phyloP scores from a whole-genome alignment of 2,888 invertebrate species.

The Phragmatobia fuliginosa region DNA sequence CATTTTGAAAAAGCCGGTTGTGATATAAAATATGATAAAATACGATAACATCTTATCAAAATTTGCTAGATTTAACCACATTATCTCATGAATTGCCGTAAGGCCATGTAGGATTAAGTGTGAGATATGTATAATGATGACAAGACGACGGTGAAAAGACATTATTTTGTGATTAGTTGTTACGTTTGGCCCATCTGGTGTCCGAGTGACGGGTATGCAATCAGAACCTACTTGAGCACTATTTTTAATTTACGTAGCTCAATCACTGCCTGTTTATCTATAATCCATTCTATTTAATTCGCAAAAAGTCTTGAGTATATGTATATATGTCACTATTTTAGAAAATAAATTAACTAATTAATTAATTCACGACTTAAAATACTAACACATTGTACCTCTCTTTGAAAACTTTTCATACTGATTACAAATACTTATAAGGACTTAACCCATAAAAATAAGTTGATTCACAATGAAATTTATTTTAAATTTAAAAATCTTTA shows the following conservation, averaged over 20 bases:
- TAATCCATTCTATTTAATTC: too few relatives aligned
- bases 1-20: background rate
- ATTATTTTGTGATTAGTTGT: background rate
- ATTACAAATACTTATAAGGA: too few relatives aligned
- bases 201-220: background rate
- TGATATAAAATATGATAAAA: background rate
- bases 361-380: too few relatives aligned
- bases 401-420: too few relatives aligned
- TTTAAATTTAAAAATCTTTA: background rate
- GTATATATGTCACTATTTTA: too few relatives aligned
- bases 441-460: background rate
- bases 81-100: conserved; percentile 13
- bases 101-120: conserved; percentile 10
- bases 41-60: conserved; percentile 5
- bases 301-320: too few relatives aligned
- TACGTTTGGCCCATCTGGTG: background rate
- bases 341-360: too few relatives aligned
- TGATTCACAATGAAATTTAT: background rate
- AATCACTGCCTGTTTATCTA: background rate
- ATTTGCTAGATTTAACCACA: background rate
- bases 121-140: background rate
- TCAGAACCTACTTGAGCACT: background rate
- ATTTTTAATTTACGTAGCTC: background rate
- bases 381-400: too few relatives aligned
- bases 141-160: background rate